These are phyloP conservation scores for Cliona cf. orientalis DNA, from an alignment of 37 sponge, comb jelly and placozoan species.

Conservation along the genomic window DNA sequence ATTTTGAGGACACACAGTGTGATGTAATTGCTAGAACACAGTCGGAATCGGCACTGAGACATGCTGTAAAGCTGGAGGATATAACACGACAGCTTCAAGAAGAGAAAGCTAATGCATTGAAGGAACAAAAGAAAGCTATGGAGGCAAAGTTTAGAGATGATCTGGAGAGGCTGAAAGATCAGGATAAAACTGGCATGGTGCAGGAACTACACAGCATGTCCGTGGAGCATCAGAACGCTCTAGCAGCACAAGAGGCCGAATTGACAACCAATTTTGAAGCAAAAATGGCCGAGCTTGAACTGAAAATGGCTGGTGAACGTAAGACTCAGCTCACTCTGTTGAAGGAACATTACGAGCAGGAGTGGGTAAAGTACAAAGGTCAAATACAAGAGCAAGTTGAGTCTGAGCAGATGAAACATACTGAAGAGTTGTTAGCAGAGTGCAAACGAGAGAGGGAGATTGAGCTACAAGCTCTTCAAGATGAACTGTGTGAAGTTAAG, in stretches of 20 bases:
- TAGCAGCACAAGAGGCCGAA: neutral
- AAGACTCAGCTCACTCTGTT: slow-evolving; percentile 5
- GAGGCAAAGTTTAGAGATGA: neutral
- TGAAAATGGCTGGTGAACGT: slow-evolving; percentile 24
- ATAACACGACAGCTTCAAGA: neutral
- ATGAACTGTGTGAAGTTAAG: no score
- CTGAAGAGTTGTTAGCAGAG: no score
- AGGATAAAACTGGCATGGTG: neutral
- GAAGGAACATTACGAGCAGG: slow-evolving; percentile 16
- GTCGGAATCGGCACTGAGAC: slow-evolving; percentile 1
- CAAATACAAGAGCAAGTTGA: neutral
- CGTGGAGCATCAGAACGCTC: neutral
- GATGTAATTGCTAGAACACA: slow-evolving; percentile 1
- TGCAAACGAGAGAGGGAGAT: neutral
- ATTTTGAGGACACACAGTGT: slow-evolving; percentile 19
- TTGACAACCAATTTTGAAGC: slow-evolving; percentile 11
- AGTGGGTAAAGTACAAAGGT: slow-evolving; percentile 4
- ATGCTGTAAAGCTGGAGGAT: slow-evolving; percentile 21
- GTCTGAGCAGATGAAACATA: neutral
- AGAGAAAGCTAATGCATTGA: neutral
- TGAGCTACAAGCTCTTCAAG: neutral
- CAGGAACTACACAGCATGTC: no score
- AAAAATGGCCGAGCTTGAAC: slow-evolving; percentile 37
- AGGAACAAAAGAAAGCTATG: neutral
- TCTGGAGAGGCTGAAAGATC: neutral